phyloP scores from a whole-genome alignment of 2,113 vertebrate species.

The Pluvianellus socialis region DNA sequence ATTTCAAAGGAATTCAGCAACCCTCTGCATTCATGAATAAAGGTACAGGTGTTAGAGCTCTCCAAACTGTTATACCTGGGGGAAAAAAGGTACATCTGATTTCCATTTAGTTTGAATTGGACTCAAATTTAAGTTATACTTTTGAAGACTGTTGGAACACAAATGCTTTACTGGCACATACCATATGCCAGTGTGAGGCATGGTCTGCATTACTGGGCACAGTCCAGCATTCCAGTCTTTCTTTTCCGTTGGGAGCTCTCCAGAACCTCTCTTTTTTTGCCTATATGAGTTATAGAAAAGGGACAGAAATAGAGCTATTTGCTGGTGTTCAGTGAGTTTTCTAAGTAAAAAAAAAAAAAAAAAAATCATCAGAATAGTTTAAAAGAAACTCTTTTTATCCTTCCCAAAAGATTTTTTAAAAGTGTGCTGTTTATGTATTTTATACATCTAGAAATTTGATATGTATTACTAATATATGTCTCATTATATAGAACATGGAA shows the following conservation, averaged over 20 bases:
- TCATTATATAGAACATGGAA: not conserved
- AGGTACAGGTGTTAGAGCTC: not conserved
- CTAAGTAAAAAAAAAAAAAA: not conserved
- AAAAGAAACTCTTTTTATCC: not conserved
- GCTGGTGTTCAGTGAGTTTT: not conserved
- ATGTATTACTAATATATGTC: not conserved
- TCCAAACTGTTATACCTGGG: not conserved
- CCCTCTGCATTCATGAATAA: not conserved
- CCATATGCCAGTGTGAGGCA: not conserved
- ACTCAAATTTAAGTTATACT: not conserved
- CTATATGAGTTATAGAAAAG: not conserved
- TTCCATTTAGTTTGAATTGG: not conserved
- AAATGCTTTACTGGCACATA: not conserved
- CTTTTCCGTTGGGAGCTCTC: not conserved
- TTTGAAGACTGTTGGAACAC: not conserved
- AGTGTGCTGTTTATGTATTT: not conserved
- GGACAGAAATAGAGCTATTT: not conserved
- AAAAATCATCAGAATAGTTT: not conserved
- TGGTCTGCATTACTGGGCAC: not conserved
- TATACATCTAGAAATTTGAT: not conserved
- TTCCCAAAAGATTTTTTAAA: not conserved
- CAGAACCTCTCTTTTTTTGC: not conserved
- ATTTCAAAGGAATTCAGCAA: not conserved
- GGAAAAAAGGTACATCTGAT: not conserved
- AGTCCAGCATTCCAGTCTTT: not conserved